Conservation (phyloP, 1,140 invertebrate species). For the Scaptomyza montana region DNA sequence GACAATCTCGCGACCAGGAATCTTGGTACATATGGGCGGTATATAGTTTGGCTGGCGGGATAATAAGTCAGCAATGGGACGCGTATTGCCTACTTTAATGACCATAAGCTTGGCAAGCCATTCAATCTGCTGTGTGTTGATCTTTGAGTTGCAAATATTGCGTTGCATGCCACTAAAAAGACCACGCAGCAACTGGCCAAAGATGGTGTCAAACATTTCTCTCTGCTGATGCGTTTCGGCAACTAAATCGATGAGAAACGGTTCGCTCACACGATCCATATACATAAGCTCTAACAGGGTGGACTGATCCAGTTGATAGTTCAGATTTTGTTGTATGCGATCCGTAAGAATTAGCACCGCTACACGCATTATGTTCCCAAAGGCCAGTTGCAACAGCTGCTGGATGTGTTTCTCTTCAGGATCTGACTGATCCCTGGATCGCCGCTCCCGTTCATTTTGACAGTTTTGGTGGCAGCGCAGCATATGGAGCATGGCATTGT, state of each 20-base stretch:
- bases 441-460: slow-evolving; percentile 59
- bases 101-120: slow-evolving; percentile 89
- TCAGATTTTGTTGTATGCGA: slow-evolving; percentile 62
- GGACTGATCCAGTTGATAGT: slow-evolving; percentile 64
- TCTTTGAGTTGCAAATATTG: slow-evolving; percentile 89
- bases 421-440: neutral
- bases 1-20: slow-evolving; percentile 92
- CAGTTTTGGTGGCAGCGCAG: slow-evolving; percentile 71
- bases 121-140: slow-evolving; percentile 88
- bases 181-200: slow-evolving; percentile 89
- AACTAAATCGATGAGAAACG: slow-evolving; percentile 86
- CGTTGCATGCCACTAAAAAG: slow-evolving; percentile 88
- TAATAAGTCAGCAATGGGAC: slow-evolving; percentile 92
- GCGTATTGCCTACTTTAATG: slow-evolving; percentile 85
- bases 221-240: slow-evolving; percentile 87
- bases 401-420: neutral
- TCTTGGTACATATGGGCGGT: slow-evolving; percentile 88
- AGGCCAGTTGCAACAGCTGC: slow-evolving; percentile 39
- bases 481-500: slow-evolving; percentile 66
- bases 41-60: slow-evolving; percentile 90
- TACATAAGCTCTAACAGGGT: slow-evolving; percentile 78
- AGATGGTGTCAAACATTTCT: slow-evolving; percentile 88
- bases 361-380: slow-evolving; percentile 58
- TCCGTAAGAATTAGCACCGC: slow-evolving; percentile 73
- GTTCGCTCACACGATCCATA: slow-evolving; percentile 85